Conservation (phyloP, 2,797 vertebrate species). For the Lutjanus campechanus region DNA sequence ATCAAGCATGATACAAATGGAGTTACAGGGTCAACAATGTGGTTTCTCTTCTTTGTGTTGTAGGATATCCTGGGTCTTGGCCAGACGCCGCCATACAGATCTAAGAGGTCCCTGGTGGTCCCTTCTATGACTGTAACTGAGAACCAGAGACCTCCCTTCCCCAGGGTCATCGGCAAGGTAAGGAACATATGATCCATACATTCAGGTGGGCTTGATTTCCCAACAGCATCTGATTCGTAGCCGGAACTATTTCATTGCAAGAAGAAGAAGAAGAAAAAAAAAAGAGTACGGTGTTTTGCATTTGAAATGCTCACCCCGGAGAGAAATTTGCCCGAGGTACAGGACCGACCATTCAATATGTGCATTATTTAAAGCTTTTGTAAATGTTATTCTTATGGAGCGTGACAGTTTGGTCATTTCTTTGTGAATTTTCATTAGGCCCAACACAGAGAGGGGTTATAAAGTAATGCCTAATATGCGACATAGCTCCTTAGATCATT, state of each 20-base stretch:
- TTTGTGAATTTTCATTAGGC: neutral
- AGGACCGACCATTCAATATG: conserved; percentile 8
- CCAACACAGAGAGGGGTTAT: neutral
- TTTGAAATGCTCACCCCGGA: neutral
- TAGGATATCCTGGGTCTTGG: conserved; percentile 90
- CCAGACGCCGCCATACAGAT: conserved; percentile 85
- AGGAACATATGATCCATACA: conserved; percentile 55
- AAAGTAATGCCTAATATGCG: neutral
- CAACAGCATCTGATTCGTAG: neutral
- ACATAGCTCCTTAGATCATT: neutral
- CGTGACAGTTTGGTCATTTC: neutral
- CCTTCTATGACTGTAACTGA: conserved; percentile 93
- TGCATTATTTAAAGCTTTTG: conserved; percentile 27
- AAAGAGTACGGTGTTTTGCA: neutral
- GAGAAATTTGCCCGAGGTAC: neutral
- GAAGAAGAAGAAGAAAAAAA: neutral
- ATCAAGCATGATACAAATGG: no score
- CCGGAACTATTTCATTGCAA: conserved; percentile 6
- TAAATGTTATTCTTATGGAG: conserved; percentile 1
- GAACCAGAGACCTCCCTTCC: conserved; percentile 94
- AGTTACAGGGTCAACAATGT: neutral
- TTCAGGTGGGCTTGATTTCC: conserved; percentile 18
- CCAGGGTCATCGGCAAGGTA: conserved; percentile 93
- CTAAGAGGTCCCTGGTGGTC: conserved; percentile 92
- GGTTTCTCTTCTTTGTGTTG: conserved; percentile 52